Conservation (phyloP, 2,797 vertebrate genomes). For the Chrosomus eos region DNA sequence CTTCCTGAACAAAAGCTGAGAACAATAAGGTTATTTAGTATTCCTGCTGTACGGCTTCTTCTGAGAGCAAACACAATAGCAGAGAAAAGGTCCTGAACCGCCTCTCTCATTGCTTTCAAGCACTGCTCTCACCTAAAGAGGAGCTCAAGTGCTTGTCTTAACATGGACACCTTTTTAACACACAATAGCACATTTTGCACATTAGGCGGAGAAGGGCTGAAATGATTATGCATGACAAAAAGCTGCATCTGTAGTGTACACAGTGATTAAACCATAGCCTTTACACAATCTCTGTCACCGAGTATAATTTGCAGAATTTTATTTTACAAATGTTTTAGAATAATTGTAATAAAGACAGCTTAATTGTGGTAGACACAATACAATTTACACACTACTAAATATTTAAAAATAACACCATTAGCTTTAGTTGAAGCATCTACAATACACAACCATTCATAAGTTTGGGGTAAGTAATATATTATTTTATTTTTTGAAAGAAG, state of each 20-base stretch:
- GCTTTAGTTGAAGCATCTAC: neutral
- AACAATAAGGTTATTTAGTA: slow-evolving; percentile 62
- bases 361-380: neutral
- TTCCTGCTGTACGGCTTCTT: slow-evolving; percentile 47
- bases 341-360: neutral
- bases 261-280: slow-evolving; percentile 40
- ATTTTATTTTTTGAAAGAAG: neutral
- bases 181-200: slow-evolving; percentile 42
- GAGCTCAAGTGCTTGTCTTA: slow-evolving; percentile 58
- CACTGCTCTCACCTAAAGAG: slow-evolving; percentile 57
- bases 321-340: neutral
- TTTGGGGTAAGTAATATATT: neutral
- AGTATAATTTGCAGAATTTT: slow-evolving; percentile 10
- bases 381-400: neutral
- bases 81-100: slow-evolving; percentile 39
- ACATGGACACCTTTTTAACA: slow-evolving; percentile 52
- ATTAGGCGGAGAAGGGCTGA: slow-evolving; percentile 27
- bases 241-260: slow-evolving; percentile 48
- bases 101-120: slow-evolving; percentile 47
- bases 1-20: slow-evolving; percentile 52
- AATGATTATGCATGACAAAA: slow-evolving; percentile 20
- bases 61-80: slow-evolving; percentile 57
- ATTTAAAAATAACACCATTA: neutral
- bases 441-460: neutral
- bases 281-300: slow-evolving; percentile 16